Evolutionary conservation across 2,797 vertebrate species (phyloP).

Genomic region (Macropus fuliginosus): DNA sequence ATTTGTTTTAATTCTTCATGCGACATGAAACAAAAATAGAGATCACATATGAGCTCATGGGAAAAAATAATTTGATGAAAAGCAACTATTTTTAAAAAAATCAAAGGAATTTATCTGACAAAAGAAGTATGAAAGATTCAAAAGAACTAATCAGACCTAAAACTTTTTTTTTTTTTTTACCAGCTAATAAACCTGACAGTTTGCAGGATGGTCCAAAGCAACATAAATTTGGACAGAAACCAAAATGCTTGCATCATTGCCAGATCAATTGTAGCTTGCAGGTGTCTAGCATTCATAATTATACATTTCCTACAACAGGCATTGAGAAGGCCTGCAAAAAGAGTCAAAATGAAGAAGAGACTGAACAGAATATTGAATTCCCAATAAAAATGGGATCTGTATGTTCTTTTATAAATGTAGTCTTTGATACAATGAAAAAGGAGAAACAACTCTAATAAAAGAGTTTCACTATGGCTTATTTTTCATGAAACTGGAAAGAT

Average conservation of each 20-base stretch:
- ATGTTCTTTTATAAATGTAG: conserved; percentile 34
- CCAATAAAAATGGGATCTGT: conserved; percentile 2
- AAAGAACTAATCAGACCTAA: background rate
- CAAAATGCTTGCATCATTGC: conserved; percentile 65
- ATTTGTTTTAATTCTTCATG: too few species aligned
- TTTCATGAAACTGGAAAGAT: background rate
- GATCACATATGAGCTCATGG: too few species aligned
- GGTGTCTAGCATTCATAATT: conserved; percentile 77
- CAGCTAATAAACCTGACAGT: conserved; percentile 5
- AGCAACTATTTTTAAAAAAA: conserved; percentile 5
- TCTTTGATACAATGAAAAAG: background rate
- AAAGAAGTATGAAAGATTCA: conserved; percentile 17
- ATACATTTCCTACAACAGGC: conserved; percentile 70
- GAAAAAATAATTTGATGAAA: background rate
- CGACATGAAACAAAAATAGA: too few species aligned
- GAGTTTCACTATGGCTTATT: background rate
- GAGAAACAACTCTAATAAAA: background rate
- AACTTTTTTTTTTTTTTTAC: background rate
- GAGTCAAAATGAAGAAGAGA: conserved; percentile 55
- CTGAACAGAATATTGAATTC: conserved; percentile 42
- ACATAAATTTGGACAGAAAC: conserved; percentile 56
- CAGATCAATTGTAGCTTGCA: conserved; percentile 79
- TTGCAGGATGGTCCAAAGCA: conserved; percentile 51
- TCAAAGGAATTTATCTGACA: conserved; percentile 21
- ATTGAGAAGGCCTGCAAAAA: conserved; percentile 52